Evolutionary conservation across 2,888 invertebrate genomes (phyloP).

Genomic region (Adela reaumurella): DNA sequence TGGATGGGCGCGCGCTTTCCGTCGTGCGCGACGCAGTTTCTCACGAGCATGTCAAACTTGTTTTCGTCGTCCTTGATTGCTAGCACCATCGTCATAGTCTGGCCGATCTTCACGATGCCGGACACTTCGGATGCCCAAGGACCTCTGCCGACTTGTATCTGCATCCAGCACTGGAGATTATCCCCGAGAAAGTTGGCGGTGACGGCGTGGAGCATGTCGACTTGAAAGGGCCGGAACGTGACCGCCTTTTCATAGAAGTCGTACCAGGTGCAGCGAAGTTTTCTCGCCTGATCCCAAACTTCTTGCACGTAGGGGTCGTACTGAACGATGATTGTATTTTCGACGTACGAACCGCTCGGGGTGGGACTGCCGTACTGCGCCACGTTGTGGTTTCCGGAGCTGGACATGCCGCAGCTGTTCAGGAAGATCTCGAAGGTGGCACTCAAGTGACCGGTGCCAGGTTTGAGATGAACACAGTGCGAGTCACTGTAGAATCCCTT

Average conservation of each 20-base stretch:
- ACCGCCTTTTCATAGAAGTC: slow-evolving; percentile 95
- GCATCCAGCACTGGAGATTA: slow-evolving; percentile 96
- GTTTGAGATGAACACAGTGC: slow-evolving; percentile 88
- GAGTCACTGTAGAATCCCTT: slow-evolving; percentile 91
- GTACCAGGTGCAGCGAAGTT: slow-evolving; percentile 92
- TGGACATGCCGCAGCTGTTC: slow-evolving; percentile 91
- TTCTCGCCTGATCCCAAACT: slow-evolving; percentile 93
- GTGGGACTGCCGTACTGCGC: slow-evolving; percentile 83
- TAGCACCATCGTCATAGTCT: slow-evolving; percentile 95
- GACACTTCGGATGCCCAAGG: slow-evolving; percentile 97
- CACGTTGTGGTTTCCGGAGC: slow-evolving; percentile 85
- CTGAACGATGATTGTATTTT: slow-evolving; percentile 92
- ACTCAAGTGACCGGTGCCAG: slow-evolving; percentile 85
- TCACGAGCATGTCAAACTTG: slow-evolving; percentile 92
- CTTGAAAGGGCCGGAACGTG: slow-evolving; percentile 92
- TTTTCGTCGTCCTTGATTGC: slow-evolving; percentile 95
- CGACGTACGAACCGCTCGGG: slow-evolving; percentile 89
- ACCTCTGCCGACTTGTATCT: slow-evolving; percentile 93
- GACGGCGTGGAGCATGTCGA: slow-evolving; percentile 92
- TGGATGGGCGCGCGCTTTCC: slow-evolving; percentile 92
- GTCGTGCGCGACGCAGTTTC: slow-evolving; percentile 93
- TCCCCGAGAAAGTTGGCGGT: slow-evolving; percentile 94
- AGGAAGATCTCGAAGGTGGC: slow-evolving; percentile 92
- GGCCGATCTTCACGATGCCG: slow-evolving; percentile 92
- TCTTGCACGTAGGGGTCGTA: slow-evolving; percentile 94